phyloP scores from a whole-genome alignment of 2,797 vertebrate species.

The Salarias fasciatus region DNA sequence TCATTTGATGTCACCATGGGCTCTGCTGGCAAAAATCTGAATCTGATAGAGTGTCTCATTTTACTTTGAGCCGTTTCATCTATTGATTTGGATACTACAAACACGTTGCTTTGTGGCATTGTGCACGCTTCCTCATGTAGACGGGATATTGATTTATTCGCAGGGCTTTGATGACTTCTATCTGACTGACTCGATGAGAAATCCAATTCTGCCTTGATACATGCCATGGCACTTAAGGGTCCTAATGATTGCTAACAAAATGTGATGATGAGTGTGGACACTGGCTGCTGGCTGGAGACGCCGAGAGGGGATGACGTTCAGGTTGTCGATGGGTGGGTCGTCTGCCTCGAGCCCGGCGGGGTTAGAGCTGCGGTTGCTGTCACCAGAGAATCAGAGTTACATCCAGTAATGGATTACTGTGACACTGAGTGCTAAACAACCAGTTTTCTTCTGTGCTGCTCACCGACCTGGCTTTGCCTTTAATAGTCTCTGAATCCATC shows the following conservation, averaged over 20 bases:
- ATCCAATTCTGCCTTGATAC: conserved; percentile 57
- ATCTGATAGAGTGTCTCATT: conserved; percentile 74
- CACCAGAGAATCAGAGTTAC: no score
- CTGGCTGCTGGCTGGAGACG: conserved; percentile 21
- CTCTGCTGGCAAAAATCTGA: conserved; percentile 63
- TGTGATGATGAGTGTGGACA: conserved; percentile 31
- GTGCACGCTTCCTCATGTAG: conserved; percentile 68
- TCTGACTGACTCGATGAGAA: conserved; percentile 55
- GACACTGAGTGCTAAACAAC: no score
- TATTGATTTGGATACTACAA: conserved; percentile 76
- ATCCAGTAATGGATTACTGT: no score
- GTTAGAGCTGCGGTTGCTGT: no score
- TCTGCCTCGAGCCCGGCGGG: no score
- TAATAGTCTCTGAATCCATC: no score
- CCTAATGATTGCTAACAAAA: conserved; percentile 55
- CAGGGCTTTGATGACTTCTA: conserved; percentile 70
- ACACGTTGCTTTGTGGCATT: conserved; percentile 58
- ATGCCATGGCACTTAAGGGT: conserved; percentile 49
- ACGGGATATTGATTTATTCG: conserved; percentile 77
- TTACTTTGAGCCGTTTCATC: conserved; percentile 68
- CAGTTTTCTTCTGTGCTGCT: no score
- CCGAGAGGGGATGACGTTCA: conserved; percentile 5
- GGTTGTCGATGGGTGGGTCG: neutral
- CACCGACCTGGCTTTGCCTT: no score
- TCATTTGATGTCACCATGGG: conserved; percentile 65